Conservation (phyloP, 2,888 invertebrate genomes). For the Dynastes tityus region DNA sequence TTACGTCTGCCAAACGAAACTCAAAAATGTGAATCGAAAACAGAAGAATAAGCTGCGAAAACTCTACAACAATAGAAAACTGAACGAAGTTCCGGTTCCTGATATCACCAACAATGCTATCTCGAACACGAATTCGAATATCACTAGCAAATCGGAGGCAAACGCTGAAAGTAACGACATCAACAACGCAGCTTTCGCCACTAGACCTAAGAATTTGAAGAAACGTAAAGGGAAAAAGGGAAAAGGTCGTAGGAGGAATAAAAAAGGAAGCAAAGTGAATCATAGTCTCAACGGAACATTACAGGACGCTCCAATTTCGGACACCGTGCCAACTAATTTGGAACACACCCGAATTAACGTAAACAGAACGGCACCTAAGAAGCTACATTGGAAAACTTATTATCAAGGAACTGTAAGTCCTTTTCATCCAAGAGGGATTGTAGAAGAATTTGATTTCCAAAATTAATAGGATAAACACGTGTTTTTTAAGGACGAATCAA, state of each 20-base stretch:
- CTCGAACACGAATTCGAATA: slow-evolving; percentile 58
- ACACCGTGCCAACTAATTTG: slow-evolving; percentile 42
- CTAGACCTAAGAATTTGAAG: slow-evolving; percentile 55
- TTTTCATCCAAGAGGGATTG: slow-evolving; percentile 75
- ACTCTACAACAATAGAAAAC: slow-evolving; percentile 70
- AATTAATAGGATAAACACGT: neutral
- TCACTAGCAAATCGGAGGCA: slow-evolving; percentile 57
- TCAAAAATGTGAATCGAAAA: slow-evolving; percentile 72
- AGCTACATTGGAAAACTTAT: slow-evolving; percentile 74
- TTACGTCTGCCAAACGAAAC: slow-evolving; percentile 81
- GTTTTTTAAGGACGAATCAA: neutral
- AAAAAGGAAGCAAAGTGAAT: slow-evolving; percentile 61
- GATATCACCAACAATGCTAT: slow-evolving; percentile 67
- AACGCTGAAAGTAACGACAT: slow-evolving; percentile 52
- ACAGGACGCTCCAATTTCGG: slow-evolving; percentile 58
- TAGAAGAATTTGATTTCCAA: slow-evolving; percentile 69
- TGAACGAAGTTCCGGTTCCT: slow-evolving; percentile 75
- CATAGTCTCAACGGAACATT: slow-evolving; percentile 61
- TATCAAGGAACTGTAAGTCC: slow-evolving; percentile 73
- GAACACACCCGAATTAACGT: slow-evolving; percentile 5
- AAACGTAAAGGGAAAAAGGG: slow-evolving; percentile 64
- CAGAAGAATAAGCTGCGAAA: slow-evolving; percentile 71
- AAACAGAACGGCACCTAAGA: slow-evolving; percentile 62
- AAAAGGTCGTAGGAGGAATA: slow-evolving; percentile 71
- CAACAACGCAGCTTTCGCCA: slow-evolving; percentile 59